These are phyloP conservation scores for Eristalinus aeneus DNA, from an alignment of 2,888 invertebrate genomes.

Conservation along the genomic window DNA sequence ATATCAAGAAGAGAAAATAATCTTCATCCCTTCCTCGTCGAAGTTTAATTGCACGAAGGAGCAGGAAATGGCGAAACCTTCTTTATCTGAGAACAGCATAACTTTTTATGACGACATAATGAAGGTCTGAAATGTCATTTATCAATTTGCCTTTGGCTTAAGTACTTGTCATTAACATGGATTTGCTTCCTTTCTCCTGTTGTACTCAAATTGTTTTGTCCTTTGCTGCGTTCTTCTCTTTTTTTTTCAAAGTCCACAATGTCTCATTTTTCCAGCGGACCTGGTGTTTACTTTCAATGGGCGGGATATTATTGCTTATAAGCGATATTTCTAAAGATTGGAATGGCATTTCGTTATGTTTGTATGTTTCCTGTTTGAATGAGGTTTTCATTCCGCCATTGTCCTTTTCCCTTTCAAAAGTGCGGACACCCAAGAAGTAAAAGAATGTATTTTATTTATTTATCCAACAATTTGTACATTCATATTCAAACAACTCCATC, in stretches of 20 bases:
- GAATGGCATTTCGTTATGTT: neutral
- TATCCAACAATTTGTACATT: neutral
- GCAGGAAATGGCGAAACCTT: neutral
- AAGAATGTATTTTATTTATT: neutral
- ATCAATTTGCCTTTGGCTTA: conserved; percentile 43
- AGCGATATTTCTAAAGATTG: neutral
- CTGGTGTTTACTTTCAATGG: conserved; percentile 8
- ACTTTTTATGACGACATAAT: conserved; percentile 35
- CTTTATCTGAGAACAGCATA: conserved; percentile 1
- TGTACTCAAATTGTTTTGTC: neutral
- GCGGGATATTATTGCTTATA: conserved; percentile 5
- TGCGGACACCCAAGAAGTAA: no score
- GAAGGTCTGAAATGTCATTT: conserved; percentile 41
- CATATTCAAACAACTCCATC: conserved; percentile 22
- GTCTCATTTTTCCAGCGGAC: neutral
- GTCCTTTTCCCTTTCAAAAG: no score
- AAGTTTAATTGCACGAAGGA: conserved; percentile 5
- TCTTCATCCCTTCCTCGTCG: neutral
- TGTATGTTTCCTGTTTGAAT: no score
- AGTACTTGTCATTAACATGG: conserved; percentile 41
- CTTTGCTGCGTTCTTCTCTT: neutral
- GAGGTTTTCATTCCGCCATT: no score
- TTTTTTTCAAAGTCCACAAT: neutral
- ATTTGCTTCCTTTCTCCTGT: conserved; percentile 9
- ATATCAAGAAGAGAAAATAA: neutral